Base-by-base conservation (phyloP, 2,888 invertebrate genomes). In the Apamea monoglypha region DNA sequence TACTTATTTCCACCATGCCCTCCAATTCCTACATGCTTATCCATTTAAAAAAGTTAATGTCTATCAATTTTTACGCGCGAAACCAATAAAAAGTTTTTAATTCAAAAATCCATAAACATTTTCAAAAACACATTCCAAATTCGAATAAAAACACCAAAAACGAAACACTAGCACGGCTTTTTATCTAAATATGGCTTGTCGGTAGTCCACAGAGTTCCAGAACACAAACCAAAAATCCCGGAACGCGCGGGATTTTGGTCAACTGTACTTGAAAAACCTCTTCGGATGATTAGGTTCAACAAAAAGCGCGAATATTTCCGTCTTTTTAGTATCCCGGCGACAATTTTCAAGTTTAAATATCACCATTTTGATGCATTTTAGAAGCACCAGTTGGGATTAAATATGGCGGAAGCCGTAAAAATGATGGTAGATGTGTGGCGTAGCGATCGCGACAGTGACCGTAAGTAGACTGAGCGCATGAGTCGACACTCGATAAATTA, bases 281-380 rank as follows among this genome's bases (percentile, higher is more conserved):
- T 96, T 97, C 36, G 97, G 96, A 80, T 97, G 96, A 91, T 96
- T 95, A 78, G 95, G 93, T 92, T 96, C 96, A 85, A 96, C 93
- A 88, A 96, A 96, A 88, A 96, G 92, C 83, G 95, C 95, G 90
- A 93, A 92, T 80, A 92, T 92, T 88, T 95, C 95, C 84, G 95
- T 95, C 89, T 95, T 94, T 92, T 94, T 95, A 76, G 93, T 95
- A 82, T 94, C 95, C 81, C 94, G 92, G 84, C 95, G 94, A 90
- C 93, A 94, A 90, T 94, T 95, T 91, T 93, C 92, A 56, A 95
- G 92, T 91, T 94, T 95, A 91, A 91, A 91, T 87, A 93, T 93
- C 89, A 95, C 94, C 97, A 97, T 97, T 95, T 95, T 97, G 94
- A 96, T 96, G 94, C 97, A 97, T 97, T 95, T 95, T 96, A 91